Evolutionary conservation across 2,888 invertebrate species (phyloP).

Genomic region (Dexiosoma caninum): DNA sequence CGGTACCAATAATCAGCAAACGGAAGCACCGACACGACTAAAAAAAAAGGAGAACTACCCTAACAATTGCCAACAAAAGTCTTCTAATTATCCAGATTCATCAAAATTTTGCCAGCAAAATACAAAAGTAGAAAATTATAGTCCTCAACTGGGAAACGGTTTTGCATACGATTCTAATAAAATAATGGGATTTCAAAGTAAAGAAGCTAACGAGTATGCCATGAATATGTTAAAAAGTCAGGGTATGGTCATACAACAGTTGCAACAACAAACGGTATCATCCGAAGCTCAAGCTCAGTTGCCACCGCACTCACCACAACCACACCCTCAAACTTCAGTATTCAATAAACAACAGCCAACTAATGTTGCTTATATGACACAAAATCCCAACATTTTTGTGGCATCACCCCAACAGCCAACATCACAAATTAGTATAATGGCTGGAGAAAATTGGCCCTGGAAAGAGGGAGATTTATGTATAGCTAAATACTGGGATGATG

Average conservation of each 20-base stretch:
- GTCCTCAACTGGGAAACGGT: constrained; percentile 71
- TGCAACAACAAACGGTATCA: constrained; percentile 35
- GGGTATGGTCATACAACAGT: constrained; percentile 66
- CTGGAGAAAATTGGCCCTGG: constrained; percentile 80
- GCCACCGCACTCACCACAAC: constrained; percentile 26
- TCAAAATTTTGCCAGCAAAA: constrained; percentile 61
- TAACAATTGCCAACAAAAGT: constrained; percentile 10
- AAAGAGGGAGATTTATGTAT: constrained; percentile 89
- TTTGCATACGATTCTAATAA: constrained; percentile 77
- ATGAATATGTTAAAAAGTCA: constrained; percentile 76
- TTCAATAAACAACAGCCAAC: constrained; percentile 42
- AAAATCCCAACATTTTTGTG: constrained; percentile 58
- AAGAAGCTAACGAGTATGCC: constrained; percentile 77
- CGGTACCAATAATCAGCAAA: constrained; percentile 53
- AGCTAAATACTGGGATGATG: constrained; percentile 96
- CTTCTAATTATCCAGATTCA: constrained; percentile 26
- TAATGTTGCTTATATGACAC: constrained; percentile 38
- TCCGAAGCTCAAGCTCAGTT: constrained; percentile 29
- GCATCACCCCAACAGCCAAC: constrained; percentile 41
- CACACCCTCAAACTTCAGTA: constrained; percentile 40
- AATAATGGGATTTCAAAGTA: constrained; percentile 77
- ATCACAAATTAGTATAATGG: constrained; percentile 81
- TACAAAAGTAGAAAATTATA: constrained; percentile 42
- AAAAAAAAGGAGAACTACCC: constrained; percentile 73
- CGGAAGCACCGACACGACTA: constrained; percentile 39